phyloP scores from a whole-genome alignment of 2,113 vertebrate genomes.

The Phalacrocorax carbo region DNA sequence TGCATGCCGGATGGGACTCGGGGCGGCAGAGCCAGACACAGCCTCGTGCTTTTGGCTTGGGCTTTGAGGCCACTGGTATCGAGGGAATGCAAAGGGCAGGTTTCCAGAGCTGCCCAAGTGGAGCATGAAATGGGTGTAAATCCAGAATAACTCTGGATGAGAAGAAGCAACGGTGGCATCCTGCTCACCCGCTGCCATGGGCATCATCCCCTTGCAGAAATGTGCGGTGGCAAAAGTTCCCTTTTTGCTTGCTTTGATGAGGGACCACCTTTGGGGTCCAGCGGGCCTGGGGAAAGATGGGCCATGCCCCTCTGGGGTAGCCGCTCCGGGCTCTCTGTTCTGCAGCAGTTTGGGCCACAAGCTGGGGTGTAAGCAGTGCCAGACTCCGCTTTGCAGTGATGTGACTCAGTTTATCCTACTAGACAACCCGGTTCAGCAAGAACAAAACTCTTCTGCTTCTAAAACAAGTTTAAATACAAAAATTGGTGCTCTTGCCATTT shows the following conservation, averaged over 20 bases:
- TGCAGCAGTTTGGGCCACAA: not conserved
- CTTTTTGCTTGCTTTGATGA: not conserved
- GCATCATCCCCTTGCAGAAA: not conserved
- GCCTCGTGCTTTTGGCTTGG: not conserved
- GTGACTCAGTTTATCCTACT: too few relatives aligned
- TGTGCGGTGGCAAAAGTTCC: not conserved
- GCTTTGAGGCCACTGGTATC: rapidly evolving
- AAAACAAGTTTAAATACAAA: not conserved
- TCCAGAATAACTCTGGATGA: not conserved
- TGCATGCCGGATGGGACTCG: rapidly evolving
- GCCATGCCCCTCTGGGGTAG: not conserved
- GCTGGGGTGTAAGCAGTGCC: not conserved
- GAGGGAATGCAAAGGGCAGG: not conserved
- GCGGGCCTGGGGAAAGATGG: too few relatives aligned
- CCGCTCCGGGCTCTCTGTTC: not conserved
- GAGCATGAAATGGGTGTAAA: not conserved
- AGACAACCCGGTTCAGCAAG: not conserved
- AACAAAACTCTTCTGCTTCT: not conserved
- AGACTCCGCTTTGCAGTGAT: not conserved
- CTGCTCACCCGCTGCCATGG: rapidly evolving
- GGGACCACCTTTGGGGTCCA: too few relatives aligned
- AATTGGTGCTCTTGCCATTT: not conserved
- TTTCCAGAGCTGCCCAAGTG: not conserved
- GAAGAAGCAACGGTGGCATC: not conserved
- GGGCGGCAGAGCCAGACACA: not conserved